Evolutionary conservation across 1,140 invertebrate species (phyloP), one percentile per base, ranked within the genome.

Genomic region (Anagrus nilaparvatae): DNA sequence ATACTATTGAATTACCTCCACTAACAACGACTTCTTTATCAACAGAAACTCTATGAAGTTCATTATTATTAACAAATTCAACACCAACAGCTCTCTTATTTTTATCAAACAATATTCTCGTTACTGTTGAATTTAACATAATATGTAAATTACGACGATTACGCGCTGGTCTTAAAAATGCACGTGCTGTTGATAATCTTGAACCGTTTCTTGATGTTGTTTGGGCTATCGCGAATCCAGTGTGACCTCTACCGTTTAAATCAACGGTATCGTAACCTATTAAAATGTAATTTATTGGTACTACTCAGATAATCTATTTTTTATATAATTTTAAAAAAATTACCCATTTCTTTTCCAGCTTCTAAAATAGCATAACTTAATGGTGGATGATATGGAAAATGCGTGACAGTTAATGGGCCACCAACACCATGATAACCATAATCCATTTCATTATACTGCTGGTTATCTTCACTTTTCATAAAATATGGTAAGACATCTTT

Each of bases 161-260:
- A 50, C 77, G 73, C 12, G 81, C 84, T 1, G 91, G 88, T 18
- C 85, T 68, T 1, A 96, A 67, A 63, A 89, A 96, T 0, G 86
- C 89, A 32, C 81, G 72, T 0, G 83, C 76, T 0, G 80, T 77
- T 47, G 84, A 91, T 40, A 91, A 76, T 4, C 92, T 74, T 0
- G 85, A 87, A 1, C 92, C 92, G 56, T 92, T 84, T 41, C 85
- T 73, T 35, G 86, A 85, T 0, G 88, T 95, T 19, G 80, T 92
- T 71, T 89, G 92, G 3, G 80, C 85, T 35, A 89, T 87, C 19
- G 78, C 72, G 53, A 91, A 89, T 2, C 87, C 85, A 0, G 82
- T 82, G 48, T 84, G 79, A 5, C 74, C 72, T 10, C 76, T 76
- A 4, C 89, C 89, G 64, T 93, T 92, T n/a, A 91, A 67, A 59